Evolutionary conservation across 1,140 invertebrate species (phyloP).

Genomic region (Heliconius congener): DNA sequence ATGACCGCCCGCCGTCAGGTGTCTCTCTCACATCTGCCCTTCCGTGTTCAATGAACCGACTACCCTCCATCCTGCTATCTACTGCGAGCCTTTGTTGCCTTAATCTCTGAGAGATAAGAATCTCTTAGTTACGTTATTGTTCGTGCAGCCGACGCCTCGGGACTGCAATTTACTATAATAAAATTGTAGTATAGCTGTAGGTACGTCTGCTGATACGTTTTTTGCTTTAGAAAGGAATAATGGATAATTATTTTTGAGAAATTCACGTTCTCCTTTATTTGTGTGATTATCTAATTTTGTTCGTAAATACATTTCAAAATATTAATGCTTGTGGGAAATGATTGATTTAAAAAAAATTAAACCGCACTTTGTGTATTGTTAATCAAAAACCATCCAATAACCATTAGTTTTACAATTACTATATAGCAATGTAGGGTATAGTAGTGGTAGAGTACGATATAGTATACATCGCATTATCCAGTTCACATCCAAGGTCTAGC

Average conservation of each 20-base stretch:
- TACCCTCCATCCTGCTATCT: constrained; percentile 21
- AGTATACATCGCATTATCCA: background rate
- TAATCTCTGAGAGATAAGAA: constrained; percentile 27
- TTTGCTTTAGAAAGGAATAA: constrained; percentile 17
- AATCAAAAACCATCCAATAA: no score
- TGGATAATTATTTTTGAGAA: constrained; percentile 11
- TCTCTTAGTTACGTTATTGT: constrained; percentile 24
- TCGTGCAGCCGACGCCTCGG: constrained; percentile 17
- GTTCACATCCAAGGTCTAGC: background rate
- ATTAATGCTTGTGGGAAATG: background rate
- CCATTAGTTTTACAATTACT: no score
- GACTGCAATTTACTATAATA: constrained; percentile 23
- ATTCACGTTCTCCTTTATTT: background rate
- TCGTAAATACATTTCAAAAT: background rate
- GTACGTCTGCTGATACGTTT: constrained; percentile 11
- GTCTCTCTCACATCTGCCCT: constrained; percentile 28
- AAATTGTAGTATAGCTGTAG: constrained; percentile 13
- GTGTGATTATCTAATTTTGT: constrained; percentile 14
- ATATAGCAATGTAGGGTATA: no score
- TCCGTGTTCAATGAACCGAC: constrained; percentile 35
- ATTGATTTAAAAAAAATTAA: background rate
- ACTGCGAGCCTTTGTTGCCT: constrained; percentile 24
- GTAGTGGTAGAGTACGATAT: background rate
- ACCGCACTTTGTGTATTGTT: no score
- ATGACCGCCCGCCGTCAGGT: constrained; percentile 29